Conservation (phyloP, 2,797 vertebrate species). For the Hoplostethus mediterraneus region DNA sequence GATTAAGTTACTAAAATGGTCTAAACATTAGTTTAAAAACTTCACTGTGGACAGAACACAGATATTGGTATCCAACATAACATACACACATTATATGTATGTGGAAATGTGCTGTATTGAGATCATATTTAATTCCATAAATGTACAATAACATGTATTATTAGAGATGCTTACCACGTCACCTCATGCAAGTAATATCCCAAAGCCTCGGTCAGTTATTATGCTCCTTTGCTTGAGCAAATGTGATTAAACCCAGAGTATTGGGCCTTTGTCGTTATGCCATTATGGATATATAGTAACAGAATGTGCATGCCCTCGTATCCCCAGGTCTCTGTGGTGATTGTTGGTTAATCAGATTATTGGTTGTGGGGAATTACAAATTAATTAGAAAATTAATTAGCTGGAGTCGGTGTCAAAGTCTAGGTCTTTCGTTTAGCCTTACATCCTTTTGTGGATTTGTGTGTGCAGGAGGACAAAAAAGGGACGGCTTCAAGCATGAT, state of each 20-base stretch:
- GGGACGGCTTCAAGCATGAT: background rate
- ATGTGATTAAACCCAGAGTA: slow-evolving; percentile 9
- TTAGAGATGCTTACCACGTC: background rate
- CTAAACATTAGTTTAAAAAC: no score
- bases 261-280: slow-evolving; percentile 30
- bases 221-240: background rate
- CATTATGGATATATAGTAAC: slow-evolving; percentile 8
- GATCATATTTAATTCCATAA: background rate
- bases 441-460: slow-evolving; percentile 1
- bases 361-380: slow-evolving; percentile 56
- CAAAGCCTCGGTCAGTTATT: background rate
- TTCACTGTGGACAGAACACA: background rate
- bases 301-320: slow-evolving; percentile 32
- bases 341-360: slow-evolving; percentile 52
- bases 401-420: slow-evolving; percentile 46
- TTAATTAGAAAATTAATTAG: slow-evolving; percentile 71
- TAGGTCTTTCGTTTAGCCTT: slow-evolving; percentile 20
- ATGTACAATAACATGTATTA: background rate
- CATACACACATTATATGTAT: background rate
- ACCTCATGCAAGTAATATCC: background rate
- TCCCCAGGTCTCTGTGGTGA: slow-evolving; percentile 34
- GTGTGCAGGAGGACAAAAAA: slow-evolving; percentile 6
- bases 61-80: background rate
- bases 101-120: background rate
- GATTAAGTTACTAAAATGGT: no score